Evolutionary conservation across 2,113 vertebrate species (phyloP).

Genomic region (Paracyprichromis sp.): DNA sequence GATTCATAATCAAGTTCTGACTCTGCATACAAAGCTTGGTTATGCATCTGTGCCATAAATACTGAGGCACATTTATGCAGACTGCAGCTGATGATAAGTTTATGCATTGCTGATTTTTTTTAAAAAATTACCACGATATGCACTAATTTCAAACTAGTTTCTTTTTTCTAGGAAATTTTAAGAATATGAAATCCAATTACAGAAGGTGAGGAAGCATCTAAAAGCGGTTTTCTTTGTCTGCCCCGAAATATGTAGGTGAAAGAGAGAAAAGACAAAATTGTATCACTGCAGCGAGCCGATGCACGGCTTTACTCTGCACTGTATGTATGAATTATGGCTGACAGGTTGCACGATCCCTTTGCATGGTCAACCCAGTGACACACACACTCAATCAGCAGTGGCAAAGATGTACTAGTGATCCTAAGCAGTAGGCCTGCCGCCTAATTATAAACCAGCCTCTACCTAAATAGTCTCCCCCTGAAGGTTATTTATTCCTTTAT

Average conservation of each 20-base stretch:
- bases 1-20: background rate
- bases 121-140: fast-evolving
- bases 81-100: background rate
- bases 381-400: slow-evolving; percentile 55
- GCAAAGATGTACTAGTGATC: slow-evolving; percentile 62
- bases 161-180: background rate
- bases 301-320: background rate
- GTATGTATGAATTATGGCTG: slow-evolving; percentile 56
- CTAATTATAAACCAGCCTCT: slow-evolving; percentile 70
- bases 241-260: background rate
- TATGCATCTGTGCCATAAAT: background rate
- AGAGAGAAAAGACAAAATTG: background rate
- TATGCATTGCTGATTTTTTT: background rate
- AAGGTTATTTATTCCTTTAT: slow-evolving; percentile 47
- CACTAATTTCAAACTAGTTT: background rate
- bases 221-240: background rate
- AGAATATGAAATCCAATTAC: background rate
- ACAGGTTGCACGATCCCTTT: slow-evolving; percentile 51
- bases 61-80: background rate
- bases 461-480: slow-evolving; percentile 52
- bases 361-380: slow-evolving; percentile 43
- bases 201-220: background rate
- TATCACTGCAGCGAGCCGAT: background rate
- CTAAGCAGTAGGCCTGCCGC: slow-evolving; percentile 30
- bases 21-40: background rate